Base-by-base conservation (phyloP, 2,888 invertebrate species). In the Drosophila neutralis region DNA sequence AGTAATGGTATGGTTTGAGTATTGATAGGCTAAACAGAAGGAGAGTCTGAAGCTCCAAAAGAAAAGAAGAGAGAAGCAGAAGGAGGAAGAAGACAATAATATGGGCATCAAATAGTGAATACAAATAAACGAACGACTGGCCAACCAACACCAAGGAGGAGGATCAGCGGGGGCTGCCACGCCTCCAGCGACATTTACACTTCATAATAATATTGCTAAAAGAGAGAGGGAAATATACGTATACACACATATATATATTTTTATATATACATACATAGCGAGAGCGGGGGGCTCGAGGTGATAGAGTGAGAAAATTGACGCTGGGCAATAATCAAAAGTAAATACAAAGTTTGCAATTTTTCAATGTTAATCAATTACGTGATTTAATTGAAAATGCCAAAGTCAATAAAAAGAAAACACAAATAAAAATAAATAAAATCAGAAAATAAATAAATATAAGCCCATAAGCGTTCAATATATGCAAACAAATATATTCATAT, bases 291-390 rank as follows among this genome's bases (percentile, higher is more conserved):
- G 2, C 8, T 15, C 31, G 53, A 54, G 35, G 36, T 15, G 15
- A 11, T 21, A 70, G 59, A 58, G 35, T 31, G 42, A 49, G 36
- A 38, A n/a, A 69, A 67, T 57, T 61, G 59, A 51, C 56, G 57
- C 27, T 40, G 54, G 51, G 56, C 73, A 77, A 83, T 82, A 77
- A 84, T 78, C 80, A 76, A 87, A 85, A 70, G 85, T 80, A 85
- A 85, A 85, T 85, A 85, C 40, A 72, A 11, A 11, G 69, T 76
- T 84, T 85, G 74, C 69, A 73, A 85, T 83, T 79, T 84, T 78
- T 78, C 86, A 73, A 63, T 73, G 83, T 84, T 85, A 87, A 85
- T 85, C 85, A 85, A 85, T 87, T 84, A 84, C 80, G 87, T 85
- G 87, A 78, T 87, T 87, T 85, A 85, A 85, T 85, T 85, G 85